A percentile compares a stretch with the other conserved stretches of the same genome.
phyloP scores from a whole-genome alignment of 2,797 vertebrate genomes.

The Dermochelys coriacea region DNA sequence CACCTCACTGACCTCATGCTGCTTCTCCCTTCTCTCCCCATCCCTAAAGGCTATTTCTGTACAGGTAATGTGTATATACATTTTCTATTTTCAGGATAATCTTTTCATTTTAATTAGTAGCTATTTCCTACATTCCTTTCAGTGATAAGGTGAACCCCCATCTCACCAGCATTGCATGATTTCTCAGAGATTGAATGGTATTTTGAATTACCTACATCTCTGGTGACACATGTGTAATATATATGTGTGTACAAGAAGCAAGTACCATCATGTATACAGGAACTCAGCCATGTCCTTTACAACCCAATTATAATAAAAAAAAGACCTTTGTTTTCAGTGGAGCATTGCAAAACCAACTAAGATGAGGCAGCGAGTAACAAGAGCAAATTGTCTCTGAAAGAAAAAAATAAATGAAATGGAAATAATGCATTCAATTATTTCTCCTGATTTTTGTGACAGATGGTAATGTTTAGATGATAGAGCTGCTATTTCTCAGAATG shows the following conservation, averaged over 20 bases:
- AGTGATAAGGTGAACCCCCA: not conserved
- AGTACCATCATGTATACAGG: not conserved
- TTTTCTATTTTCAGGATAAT: not conserved
- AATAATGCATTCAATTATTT: not conserved
- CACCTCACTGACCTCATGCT: not conserved
- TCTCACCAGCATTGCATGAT: not conserved
- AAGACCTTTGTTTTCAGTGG: not conserved
- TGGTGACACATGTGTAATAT: not conserved
- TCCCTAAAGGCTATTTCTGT: not conserved
- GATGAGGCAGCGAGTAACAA: not conserved
- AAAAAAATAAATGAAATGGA: not conserved
- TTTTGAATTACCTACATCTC: not conserved
- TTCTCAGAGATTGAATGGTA: not conserved
- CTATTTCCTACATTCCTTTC: not conserved
- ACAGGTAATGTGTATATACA: not conserved
- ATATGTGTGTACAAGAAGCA: not conserved
- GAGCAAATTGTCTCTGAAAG: not conserved
- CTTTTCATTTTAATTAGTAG: not conserved
- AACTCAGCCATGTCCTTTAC: not conserved
- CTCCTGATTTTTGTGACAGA: not conserved
- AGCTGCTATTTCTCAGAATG: not conserved
- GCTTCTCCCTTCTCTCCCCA: not conserved
- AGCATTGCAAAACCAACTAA: not conserved
- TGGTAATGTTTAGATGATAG: not conserved
- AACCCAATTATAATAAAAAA: not conserved